Percentiles rank a stretch among this genome's conserved stretches.
Conservation (phyloP, 2,888 invertebrate species). For the Watsonalla binaria region DNA sequence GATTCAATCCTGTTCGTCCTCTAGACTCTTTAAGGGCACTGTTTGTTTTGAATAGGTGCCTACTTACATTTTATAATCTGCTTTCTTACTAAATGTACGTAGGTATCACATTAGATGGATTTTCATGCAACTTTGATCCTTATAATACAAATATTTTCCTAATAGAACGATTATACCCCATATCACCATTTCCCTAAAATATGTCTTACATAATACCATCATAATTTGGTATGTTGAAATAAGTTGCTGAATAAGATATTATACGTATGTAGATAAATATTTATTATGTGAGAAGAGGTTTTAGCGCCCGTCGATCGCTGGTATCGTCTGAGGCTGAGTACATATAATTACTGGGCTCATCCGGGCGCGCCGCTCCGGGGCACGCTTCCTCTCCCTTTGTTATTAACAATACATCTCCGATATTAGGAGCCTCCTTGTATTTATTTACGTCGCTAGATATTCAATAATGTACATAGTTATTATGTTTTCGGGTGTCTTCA, state of each 20-base stretch:
- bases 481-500: no score
- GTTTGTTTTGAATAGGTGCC: not conserved
- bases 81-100: no score
- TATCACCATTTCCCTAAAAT: no score
- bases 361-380: constrained; percentile 16
- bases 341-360: constrained; percentile 26
- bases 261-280: not conserved
- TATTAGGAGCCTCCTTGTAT: not conserved
- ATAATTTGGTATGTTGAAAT: no score
- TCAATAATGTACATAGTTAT: no score
- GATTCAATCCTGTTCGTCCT: constrained; percentile 64
- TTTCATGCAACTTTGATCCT: no score
- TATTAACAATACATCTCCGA: not conserved
- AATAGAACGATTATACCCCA: no score
- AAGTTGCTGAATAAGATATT: no score
- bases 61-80: no score
- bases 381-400: constrained; percentile 13
- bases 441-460: not conserved
- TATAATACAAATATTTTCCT: no score
- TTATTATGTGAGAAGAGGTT: not conserved
- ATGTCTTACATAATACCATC: no score
- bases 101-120: no score
- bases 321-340: constrained; percentile 12
- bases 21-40: constrained; percentile 23
- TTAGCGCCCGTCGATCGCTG: constrained; percentile 1